Evolutionary conservation across 2,888 invertebrate genomes (phyloP), one percentile per base, ranked within the genome.

Genomic region (Polydrusus cervinus): DNA sequence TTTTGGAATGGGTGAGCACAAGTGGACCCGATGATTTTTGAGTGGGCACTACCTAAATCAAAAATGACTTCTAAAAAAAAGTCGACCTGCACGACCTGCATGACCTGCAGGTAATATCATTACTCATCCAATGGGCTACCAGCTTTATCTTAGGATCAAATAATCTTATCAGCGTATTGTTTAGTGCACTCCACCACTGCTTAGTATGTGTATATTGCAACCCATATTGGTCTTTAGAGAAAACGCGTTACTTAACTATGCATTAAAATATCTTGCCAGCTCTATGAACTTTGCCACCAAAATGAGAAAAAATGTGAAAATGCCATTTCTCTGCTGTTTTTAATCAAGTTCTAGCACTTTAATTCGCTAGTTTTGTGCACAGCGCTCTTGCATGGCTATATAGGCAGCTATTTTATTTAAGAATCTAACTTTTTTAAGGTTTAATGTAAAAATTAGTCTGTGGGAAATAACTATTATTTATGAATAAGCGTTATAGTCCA

Each of bases 231-330:
- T 81, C 83, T 83, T 82, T 80, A 74, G 83, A 83, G 83, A 64
- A 79, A 82, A 81, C 78, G 76, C 75, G 80, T 82, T 82, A 82
- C 84, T 84, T 83, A 84, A 83, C 83, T 84, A 84, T 84, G 84
- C 84, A 84, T 84, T 84, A 84, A 84, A 84, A 83, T 83, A 83
- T 82, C 82, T 80, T 66, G 76, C 53, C 70, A 64, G 67, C 74
- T 69, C 55, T 61, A 65, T 55, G 67, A 66, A 60, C 49, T 66
- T 57, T 71, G 55, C 53, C 25, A 53, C 30, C 45, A 34, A 45
- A 75, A 51, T 66, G 70, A 62, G 60, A 47, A 71, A 66, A 75
- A 67, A 66, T 67, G 16, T 18, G 38, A 18, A 67, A 62, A 40
- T 25, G 65, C 66, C 34, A 51, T 75, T 70, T 75, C 60, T 43